Percentiles rank a stretch among this genome's conserved stretches.
Conservation (phyloP, 2,888 invertebrate genomes). For the Parelbella ahira region DNA sequence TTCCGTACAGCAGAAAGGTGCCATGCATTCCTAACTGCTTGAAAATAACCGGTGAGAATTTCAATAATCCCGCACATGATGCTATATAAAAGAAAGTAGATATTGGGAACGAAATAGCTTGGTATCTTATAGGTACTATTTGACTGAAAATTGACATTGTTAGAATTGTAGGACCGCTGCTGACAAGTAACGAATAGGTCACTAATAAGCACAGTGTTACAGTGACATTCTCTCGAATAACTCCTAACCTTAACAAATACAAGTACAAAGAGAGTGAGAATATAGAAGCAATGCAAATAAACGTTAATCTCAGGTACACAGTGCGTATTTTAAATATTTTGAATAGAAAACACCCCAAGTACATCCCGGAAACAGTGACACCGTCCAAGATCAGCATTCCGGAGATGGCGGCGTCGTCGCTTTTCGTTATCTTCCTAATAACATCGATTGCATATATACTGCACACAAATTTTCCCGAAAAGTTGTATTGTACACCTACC, state of each 20-base stretch:
- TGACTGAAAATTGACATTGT: slow-evolving; percentile 7
- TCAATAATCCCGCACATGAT: slow-evolving; percentile 5
- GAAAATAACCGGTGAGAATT: slow-evolving; percentile 11
- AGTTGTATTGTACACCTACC: slow-evolving; percentile 5
- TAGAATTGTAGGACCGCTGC: slow-evolving; percentile 4
- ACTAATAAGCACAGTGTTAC: not conserved
- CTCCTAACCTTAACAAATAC: not conserved
- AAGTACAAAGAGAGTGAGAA: slow-evolving; percentile 2
- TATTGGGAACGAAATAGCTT: slow-evolving; percentile 1
- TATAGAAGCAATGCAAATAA: slow-evolving; percentile 5
- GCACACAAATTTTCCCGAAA: slow-evolving; percentile 16
- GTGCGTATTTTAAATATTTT: not conserved
- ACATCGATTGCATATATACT: slow-evolving; percentile 17
- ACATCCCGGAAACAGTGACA: slow-evolving; percentile 15
- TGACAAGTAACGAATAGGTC: slow-evolving; percentile 2
- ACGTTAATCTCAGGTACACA: slow-evolving; percentile 1
- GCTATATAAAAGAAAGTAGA: not conserved
- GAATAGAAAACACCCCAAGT: slow-evolving; percentile 2
- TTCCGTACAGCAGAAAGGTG: slow-evolving; percentile 5
- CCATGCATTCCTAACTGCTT: slow-evolving; percentile 7
- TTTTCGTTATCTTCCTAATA: slow-evolving; percentile 8
- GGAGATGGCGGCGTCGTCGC: not conserved
- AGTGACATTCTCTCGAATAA: not conserved
- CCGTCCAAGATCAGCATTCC: slow-evolving; percentile 18
- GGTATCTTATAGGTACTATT: slow-evolving; percentile 12